Base-by-base conservation (phyloP, 2,797 vertebrate species). In the Acanthurus leucopareius region DNA sequence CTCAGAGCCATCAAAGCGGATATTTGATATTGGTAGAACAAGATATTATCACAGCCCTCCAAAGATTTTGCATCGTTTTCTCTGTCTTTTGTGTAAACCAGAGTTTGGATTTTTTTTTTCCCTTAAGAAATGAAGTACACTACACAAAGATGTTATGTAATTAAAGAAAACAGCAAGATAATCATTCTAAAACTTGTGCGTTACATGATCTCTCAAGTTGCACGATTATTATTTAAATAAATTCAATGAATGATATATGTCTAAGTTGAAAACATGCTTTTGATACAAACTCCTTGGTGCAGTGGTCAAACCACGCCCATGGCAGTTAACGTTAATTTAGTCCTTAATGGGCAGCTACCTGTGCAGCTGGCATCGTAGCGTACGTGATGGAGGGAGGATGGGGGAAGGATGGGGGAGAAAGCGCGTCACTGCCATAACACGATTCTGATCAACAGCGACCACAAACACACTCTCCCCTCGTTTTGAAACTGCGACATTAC, bases 401-500 rank as follows among this genome's bases (percentile, higher is more conserved):
- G 32, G 45, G 57, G 70, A 38, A 40, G 68, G 56, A 11, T n/a
- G 17, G 9, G 58, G 68, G 60, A 67, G 60, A 58, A 61, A 14
- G 22, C 56, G 58, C 65, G 83, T 87, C 84, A 72, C 20, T 51
- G 65, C 69, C 73, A 64, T 59, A 80, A 88, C 80, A 88, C 77
- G 63, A 68, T 35, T 69, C 70, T 35, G 45, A 85, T 83, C 79
- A 79, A 59, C 81, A 70, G 69, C 83, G 82, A 84, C 75, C 82
- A 75, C 88, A 87, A 82, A 80, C 0, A 32, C 77, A 15, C 74
- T 63, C 54, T 40, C 25, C 60, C 69, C 54, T 79, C 69, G 35
- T 74, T 90, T 87, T 73, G 10, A 86, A 91, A 90, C 90, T 92
- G 91, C 93, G 91, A 92, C 92, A 94, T 90, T 80, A 83, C 85